phyloP scores from a whole-genome alignment of 23 tunicate species.

The Oikopleura albicans region DNA sequence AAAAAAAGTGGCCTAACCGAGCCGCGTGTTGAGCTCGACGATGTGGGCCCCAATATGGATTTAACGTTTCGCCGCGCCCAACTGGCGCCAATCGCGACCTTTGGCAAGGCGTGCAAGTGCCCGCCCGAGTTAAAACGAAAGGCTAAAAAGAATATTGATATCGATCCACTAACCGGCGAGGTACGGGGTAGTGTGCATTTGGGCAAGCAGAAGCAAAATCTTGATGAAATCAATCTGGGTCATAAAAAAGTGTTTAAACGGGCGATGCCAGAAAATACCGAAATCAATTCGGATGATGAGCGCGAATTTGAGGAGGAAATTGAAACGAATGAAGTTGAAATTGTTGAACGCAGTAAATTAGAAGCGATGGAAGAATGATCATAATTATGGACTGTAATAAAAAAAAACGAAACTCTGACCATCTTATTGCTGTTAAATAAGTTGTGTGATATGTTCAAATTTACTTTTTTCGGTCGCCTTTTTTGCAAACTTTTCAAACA shows the following conservation, averaged over 20 bases:
- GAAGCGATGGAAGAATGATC: too few species aligned
- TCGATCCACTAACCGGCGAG: neutral
- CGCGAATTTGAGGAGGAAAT: neutral
- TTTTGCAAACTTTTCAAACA: too few species aligned
- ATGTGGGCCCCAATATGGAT: constrained; percentile 87
- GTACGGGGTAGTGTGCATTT: neutral
- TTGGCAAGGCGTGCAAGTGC: constrained; percentile 42
- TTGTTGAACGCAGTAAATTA: too few species aligned
- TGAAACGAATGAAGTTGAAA: neutral
- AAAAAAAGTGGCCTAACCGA: constrained; percentile 64
- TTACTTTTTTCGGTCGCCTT: too few species aligned
- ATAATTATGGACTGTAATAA: neutral
- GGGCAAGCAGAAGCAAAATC: neutral
- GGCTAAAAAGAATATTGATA: neutral
- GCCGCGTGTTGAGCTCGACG: constrained; percentile 61
- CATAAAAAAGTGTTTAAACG: neutral
- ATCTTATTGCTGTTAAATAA: neutral
- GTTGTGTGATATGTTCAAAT: too few species aligned
- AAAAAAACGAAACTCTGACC: neutral
- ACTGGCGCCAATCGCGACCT: constrained; percentile 38
- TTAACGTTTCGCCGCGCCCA: constrained; percentile 45
- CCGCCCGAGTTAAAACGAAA: constrained; percentile 16
- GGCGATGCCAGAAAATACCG: neutral
- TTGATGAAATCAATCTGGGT: neutral
- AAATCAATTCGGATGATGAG: neutral